phyloP scores from a whole-genome alignment of 2,888 invertebrate genomes.

The Portevinia maculata region DNA sequence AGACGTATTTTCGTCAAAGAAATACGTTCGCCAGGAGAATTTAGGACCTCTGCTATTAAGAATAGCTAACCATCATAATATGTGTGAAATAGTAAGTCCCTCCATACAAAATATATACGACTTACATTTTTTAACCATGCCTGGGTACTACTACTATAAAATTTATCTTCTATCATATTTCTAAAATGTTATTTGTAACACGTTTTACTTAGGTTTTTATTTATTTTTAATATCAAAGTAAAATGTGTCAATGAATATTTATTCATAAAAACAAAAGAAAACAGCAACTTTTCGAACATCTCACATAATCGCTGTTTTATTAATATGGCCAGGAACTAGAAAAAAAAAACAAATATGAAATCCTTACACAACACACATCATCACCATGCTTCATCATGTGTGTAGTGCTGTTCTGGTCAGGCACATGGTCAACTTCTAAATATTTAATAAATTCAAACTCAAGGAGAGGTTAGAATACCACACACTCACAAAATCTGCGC shows the following conservation, averaged over 20 bases:
- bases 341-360: constrained; percentile 28
- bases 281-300: constrained; percentile 38
- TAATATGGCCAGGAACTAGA: constrained; percentile 41
- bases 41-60: too few species aligned
- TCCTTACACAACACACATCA: constrained; percentile 64
- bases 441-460: constrained; percentile 69
- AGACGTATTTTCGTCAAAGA: too few species aligned
- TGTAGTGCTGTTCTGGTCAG: constrained; percentile 35
- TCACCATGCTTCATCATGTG: constrained; percentile 31
- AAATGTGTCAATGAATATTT: constrained; percentile 68
- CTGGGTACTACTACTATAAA: too few species aligned
- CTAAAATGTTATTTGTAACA: constrained; percentile 6
- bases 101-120: too few species aligned
- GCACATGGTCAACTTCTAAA: constrained; percentile 70
- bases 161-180: too few species aligned
- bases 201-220: constrained; percentile 56
- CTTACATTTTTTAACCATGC: too few species aligned
- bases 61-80: too few species aligned
- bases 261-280: constrained; percentile 27
- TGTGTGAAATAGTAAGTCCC: too few species aligned
- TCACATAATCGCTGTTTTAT: constrained; percentile 71
- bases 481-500: constrained; percentile 56
- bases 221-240: constrained; percentile 34
- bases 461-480: constrained; percentile 22
- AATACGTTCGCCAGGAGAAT: too few species aligned